Percentiles rank a stretch among this genome's conserved stretches.
Evolutionary conservation across 2,888 invertebrate genomes (phyloP).

Genomic region (Tipula lateralis): DNA sequence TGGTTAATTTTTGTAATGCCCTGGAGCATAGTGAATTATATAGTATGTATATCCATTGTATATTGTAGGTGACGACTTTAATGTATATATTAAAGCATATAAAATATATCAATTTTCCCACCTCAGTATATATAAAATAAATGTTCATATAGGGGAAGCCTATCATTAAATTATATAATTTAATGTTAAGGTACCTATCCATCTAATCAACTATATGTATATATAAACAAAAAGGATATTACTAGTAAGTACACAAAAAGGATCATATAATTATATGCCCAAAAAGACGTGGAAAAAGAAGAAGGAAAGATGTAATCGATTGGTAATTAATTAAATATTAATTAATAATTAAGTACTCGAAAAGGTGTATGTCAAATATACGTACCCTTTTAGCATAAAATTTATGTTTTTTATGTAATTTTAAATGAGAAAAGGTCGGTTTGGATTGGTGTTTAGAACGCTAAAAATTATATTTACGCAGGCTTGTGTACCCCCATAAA

Average conservation of each 20-base stretch:
- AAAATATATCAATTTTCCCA: not conserved
- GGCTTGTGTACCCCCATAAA: not conserved
- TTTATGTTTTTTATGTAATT: not conserved
- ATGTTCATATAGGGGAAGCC: not conserved
- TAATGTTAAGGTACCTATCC: not conserved
- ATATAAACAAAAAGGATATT: not conserved
- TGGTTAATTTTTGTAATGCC: not conserved
- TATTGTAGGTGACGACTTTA: not conserved
- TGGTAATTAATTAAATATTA: not conserved
- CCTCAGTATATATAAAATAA: not conserved
- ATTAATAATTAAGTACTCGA: not conserved
- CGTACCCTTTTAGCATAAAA: not conserved
- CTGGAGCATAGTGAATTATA: not conserved
- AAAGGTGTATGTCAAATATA: not conserved
- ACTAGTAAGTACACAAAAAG: not conserved
- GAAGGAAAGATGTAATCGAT: not conserved
- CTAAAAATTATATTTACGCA: not conserved
- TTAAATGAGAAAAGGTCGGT: not conserved
- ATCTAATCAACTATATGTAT: not conserved
- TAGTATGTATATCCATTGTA: not conserved
- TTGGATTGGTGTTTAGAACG: not conserved
- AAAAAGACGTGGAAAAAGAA: not conserved
- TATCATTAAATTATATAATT: not conserved
- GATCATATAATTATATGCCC: not conserved
- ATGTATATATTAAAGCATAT: not conserved